Base-by-base conservation (phyloP, 64 coral and sea anemone genomes). In the Catalaphyllia jardinei region DNA sequence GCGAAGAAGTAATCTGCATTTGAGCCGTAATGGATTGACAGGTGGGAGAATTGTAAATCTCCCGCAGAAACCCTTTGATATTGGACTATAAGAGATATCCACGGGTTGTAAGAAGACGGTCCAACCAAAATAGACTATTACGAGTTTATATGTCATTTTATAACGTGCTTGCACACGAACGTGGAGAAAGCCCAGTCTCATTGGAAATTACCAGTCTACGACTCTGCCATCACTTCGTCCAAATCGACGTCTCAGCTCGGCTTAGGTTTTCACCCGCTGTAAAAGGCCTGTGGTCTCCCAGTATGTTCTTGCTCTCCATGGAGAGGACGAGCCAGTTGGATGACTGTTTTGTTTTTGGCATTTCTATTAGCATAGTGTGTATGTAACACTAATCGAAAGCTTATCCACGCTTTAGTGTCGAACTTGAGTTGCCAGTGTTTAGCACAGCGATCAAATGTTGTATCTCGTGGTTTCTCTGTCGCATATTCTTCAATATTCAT, bases 41-140 rank as follows among this genome's bases (percentile, higher is more conserved):
- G 81, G 62, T 85, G 62, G 22, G 46, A 67, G 63, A 85, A 33
- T 12, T 64, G 39, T 35, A 85, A 85, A 85, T 85, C 81, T 17
- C 81, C 81, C 81, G 81, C 81, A 71, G 62, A 85, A 57, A 85
- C n/a, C 69, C 62, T 51, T 51, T 85, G 81, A 85, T 71, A 85
- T 85, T 71, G 62, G 33, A 85, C 63, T 50, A 51, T 69, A 85
- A 31, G 65, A 85, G 13, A 7, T 39, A 71, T 67, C 81, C 24
- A 85, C 62, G 62, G 62, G 62, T 46, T 24, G 63, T 10, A 85
- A 15, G 33, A 85, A 50, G 81, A 85, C 50, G 63, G 5, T 11
- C 63, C 81, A 51, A 51, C 81, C 33, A 71, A 85, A 85, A 50
- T 49, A 85, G 81, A 85, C 62, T 28, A 67, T 85, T 85, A 17